phyloP scores from a whole-genome alignment of 2,797 vertebrate species.

The Morus bassanus region DNA sequence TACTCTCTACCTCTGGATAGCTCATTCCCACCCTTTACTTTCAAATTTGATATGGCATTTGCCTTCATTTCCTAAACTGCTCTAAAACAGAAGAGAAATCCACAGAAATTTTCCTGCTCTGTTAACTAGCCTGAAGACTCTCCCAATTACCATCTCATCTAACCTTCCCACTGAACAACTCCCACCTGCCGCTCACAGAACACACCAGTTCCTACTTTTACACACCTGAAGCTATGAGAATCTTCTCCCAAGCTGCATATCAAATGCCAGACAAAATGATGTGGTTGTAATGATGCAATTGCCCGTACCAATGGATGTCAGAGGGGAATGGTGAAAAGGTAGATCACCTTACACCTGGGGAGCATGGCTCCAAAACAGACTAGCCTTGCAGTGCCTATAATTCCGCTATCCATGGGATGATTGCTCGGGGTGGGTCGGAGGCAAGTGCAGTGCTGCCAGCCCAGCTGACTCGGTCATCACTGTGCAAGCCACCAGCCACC shows the following conservation, averaged over 20 bases:
- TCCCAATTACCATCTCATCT: constrained; percentile 15
- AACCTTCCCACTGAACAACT: constrained; percentile 11
- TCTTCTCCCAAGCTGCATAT: background rate
- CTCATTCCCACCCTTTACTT: background rate
- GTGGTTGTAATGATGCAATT: background rate
- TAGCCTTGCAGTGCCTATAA: background rate
- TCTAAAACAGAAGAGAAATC: background rate
- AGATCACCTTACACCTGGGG: background rate
- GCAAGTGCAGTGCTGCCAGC: background rate
- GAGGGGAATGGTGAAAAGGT: background rate
- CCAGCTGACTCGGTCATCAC: background rate
- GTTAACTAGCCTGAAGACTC: constrained; percentile 20
- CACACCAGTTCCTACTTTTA: background rate
- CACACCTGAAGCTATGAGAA: constrained; percentile 44
- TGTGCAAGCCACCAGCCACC: background rate
- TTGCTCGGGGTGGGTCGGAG: rapidly evolving
- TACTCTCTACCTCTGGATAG: background rate
- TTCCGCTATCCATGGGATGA: background rate
- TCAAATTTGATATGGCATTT: background rate
- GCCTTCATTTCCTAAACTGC: background rate
- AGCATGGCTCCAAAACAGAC: background rate
- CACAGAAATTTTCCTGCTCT: background rate
- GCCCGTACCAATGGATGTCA: background rate
- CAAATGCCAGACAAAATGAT: background rate
- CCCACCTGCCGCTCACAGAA: background rate